These are phyloP conservation scores for Nineta flava DNA, from an alignment of 2,888 invertebrate species.

Conservation along the genomic window DNA sequence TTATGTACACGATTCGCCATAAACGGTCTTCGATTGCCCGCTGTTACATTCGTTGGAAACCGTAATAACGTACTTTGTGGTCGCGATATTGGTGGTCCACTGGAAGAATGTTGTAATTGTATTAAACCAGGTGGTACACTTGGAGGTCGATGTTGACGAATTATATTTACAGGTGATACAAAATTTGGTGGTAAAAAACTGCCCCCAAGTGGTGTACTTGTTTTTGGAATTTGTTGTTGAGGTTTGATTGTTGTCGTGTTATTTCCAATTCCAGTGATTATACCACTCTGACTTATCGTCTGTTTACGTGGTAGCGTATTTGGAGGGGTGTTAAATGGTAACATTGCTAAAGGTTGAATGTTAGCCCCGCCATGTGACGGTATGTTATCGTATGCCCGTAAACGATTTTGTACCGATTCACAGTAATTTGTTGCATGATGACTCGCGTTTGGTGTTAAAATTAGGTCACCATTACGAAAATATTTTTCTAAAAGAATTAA, in stretches of 20 bases:
- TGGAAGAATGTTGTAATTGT: conserved; percentile 20
- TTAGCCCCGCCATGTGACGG: conserved; percentile 20
- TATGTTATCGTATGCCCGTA: conserved; percentile 59
- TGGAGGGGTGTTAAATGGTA: conserved; percentile 20
- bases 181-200: conserved; percentile 11
- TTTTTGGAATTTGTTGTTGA: conserved; percentile 23
- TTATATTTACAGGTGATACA: conserved; percentile 8
- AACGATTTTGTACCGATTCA: conserved; percentile 61
- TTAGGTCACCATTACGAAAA: conserved; percentile 63
- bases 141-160: conserved; percentile 13
- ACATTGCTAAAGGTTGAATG: conserved; percentile 23
- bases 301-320: not conserved
- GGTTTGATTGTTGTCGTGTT: conserved; percentile 21
- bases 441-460: conserved; percentile 54
- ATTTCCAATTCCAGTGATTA: conserved; percentile 13
- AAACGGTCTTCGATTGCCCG: conserved; percentile 16
- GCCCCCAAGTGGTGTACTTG: conserved; percentile 21
- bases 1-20: conserved; percentile 25
- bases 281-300: conserved; percentile 17
- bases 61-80: conserved; percentile 9
- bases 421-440: conserved; percentile 62
- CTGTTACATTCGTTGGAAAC: conserved; percentile 14
- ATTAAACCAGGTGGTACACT: conserved; percentile 24
- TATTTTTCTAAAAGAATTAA: conserved; percentile 69
- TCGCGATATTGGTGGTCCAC: conserved; percentile 20